These are phyloP conservation scores for Montipora foliosa DNA, from an alignment of 64 coral and sea anemone genomes.

Conservation along the genomic window DNA sequence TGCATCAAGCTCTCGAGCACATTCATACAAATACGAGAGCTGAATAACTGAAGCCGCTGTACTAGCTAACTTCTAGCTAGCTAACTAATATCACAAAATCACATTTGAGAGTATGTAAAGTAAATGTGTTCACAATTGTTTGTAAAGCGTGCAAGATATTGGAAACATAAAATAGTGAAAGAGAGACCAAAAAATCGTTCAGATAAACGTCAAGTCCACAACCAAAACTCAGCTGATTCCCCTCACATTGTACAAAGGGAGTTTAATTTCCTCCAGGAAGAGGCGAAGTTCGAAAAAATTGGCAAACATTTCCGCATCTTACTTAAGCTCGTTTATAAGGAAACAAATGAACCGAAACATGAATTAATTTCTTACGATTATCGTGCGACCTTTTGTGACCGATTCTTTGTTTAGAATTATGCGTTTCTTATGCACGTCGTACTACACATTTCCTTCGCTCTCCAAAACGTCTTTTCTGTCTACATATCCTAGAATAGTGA, in stretches of 20 bases:
- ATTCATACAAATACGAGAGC: background rate
- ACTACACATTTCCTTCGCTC: too few relatives aligned
- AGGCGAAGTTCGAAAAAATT: background rate
- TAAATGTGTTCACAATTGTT: conserved; percentile 39
- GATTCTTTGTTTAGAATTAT: background rate
- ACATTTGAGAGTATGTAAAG: background rate
- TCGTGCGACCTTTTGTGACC: conserved; percentile 15
- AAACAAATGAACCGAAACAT: background rate
- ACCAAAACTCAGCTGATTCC: too few relatives aligned
- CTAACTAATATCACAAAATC: background rate
- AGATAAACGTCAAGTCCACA: background rate
- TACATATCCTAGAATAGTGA: too few relatives aligned
- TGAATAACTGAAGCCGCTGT: background rate
- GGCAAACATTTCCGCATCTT: conserved; percentile 2
- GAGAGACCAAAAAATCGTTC: background rate
- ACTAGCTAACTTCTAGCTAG: background rate
- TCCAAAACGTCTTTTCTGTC: too few relatives aligned
- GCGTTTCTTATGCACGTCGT: background rate
- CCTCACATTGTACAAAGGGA: too few relatives aligned
- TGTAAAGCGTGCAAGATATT: background rate
- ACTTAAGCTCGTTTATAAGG: background rate
- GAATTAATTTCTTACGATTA: background rate
- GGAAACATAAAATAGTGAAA: background rate
- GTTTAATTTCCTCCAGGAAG: background rate
- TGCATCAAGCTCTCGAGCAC: background rate